Conservation (phyloP, 2,888 invertebrate genomes). For the Epicampocera succincta region DNA sequence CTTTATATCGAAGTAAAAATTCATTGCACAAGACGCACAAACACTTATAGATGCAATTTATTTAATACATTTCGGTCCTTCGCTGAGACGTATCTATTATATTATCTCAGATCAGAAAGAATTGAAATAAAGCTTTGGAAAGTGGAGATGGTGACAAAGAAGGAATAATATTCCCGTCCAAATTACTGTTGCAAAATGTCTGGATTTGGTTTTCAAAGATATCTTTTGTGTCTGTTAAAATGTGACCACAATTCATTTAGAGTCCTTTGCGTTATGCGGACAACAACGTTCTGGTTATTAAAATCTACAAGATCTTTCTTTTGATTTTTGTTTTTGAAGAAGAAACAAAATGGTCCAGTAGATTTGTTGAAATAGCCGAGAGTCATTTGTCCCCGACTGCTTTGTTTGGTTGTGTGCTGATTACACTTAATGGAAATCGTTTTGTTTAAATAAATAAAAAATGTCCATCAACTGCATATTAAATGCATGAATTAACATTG, state of each 20-base stretch:
- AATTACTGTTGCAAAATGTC: background rate
- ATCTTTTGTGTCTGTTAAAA: background rate
- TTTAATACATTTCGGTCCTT: no score
- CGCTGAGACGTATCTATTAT: no score
- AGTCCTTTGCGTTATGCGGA: background rate
- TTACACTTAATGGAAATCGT: constrained; percentile 39
- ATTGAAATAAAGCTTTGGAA: no score
- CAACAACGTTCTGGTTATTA: constrained; percentile 28
- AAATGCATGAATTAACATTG: constrained; percentile 54
- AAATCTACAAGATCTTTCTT: constrained; percentile 25
- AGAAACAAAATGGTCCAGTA: background rate
- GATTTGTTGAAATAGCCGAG: constrained; percentile 31
- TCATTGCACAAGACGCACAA: no score
- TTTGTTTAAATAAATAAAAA: constrained; percentile 51
- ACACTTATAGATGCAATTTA: no score
- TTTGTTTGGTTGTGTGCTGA: background rate
- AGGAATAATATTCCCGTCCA: no score
- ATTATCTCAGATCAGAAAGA: no score
- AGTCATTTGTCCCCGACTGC: constrained; percentile 32
- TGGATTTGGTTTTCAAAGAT: background rate
- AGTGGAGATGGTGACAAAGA: no score
- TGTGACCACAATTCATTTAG: constrained; percentile 25
- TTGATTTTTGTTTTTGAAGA: constrained; percentile 15
- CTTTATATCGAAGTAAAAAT: no score
- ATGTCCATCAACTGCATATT: constrained; percentile 53